Evolutionary conservation across 2,113 vertebrate genomes (phyloP).

Genomic region (Uropsilus gracilis): DNA sequence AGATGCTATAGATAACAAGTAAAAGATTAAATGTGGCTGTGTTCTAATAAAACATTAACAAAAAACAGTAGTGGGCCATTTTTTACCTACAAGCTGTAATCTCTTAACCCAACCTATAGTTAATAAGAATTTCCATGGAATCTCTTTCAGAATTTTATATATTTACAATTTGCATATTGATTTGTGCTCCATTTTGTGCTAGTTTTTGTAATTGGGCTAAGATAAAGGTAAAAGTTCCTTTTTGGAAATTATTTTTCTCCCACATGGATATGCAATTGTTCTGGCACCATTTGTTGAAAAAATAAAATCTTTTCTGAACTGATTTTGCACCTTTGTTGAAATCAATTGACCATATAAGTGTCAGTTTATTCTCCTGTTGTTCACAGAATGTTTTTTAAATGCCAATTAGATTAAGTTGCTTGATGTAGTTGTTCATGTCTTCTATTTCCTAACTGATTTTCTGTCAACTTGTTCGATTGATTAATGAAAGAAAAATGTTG

Average conservation of each 20-base stretch:
- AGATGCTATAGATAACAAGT: background rate
- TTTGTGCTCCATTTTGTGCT: background rate
- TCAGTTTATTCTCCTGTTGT: conserved; percentile 44
- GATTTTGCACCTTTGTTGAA: conserved; percentile 38
- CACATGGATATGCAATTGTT: background rate
- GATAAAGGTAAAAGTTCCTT: background rate
- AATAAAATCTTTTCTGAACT: background rate
- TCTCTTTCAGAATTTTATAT: background rate
- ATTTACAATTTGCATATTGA: background rate
- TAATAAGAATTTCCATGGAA: background rate
- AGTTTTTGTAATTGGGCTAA: background rate
- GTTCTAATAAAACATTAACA: background rate
- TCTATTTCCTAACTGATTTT: conserved; percentile 60
- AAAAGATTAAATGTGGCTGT: background rate
- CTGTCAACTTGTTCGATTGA: conserved; percentile 60
- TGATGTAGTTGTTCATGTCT: conserved; percentile 46
- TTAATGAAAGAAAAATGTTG: conserved; percentile 42
- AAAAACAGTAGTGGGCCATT: background rate
- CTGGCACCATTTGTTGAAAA: background rate
- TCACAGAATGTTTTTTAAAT: conserved; percentile 48
- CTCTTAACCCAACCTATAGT: no score
- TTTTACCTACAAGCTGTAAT: rapidly evolving
- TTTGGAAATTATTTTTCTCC: background rate
- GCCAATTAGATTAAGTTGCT: conserved; percentile 57
- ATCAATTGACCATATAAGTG: conserved; percentile 27